Percentiles rank a stretch among this genome's conserved stretches.
Conservation (phyloP, 2,888 invertebrate species). For the Acanthosepion pharaonis region DNA sequence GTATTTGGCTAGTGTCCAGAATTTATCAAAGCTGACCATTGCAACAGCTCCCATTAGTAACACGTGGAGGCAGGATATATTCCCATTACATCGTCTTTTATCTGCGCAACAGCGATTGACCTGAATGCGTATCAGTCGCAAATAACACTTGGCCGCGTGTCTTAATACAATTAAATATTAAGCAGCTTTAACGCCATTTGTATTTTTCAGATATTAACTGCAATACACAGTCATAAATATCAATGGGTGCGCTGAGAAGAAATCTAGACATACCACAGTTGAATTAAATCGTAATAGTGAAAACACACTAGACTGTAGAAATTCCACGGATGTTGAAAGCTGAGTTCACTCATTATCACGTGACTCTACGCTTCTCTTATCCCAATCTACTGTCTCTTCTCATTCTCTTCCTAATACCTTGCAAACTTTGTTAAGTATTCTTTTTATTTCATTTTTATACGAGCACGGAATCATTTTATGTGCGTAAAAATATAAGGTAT, state of each 20-base stretch:
- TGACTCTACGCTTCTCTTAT: no score
- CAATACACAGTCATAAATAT: background rate
- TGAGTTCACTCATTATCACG: no score
- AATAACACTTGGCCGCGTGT: background rate
- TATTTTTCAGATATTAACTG: background rate
- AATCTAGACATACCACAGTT: background rate
- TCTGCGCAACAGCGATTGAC: background rate
- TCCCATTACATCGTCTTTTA: background rate
- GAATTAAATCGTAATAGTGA: background rate
- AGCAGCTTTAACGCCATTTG: background rate
- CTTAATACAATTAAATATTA: background rate
- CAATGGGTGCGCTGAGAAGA: background rate
- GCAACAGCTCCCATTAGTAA: background rate
- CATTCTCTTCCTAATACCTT: no score
- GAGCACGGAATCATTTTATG: no score
- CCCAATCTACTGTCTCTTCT: no score
- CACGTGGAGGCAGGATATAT: background rate
- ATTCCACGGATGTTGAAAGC: no score
- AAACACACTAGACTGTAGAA: background rate
- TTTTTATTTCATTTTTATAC: no score
- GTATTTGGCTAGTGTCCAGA: background rate
- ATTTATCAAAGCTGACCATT: conserved; percentile 15
- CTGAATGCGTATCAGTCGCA: background rate
- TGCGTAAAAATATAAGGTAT: no score
- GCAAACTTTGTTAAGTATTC: no score